Conservation (phyloP, 2,888 invertebrate genomes). For the Agrypnus murinus region DNA sequence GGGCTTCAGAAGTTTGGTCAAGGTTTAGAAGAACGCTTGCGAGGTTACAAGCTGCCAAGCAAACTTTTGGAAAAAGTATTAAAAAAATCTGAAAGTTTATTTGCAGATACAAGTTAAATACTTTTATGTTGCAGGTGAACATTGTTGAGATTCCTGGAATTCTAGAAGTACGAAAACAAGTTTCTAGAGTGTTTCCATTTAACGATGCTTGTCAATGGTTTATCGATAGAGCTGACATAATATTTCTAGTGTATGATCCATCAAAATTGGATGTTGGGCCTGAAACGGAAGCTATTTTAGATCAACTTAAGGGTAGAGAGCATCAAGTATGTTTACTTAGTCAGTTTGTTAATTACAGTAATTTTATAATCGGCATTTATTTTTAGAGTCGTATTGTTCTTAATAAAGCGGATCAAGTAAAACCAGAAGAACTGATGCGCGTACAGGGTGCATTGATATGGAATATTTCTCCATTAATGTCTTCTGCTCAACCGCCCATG, state of each 20-base stretch:
- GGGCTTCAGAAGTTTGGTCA: slow-evolving; percentile 96
- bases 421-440: slow-evolving; percentile 93
- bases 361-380: too few relatives aligned
- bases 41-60: slow-evolving; percentile 87
- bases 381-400: slow-evolving; percentile 89
- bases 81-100: too few relatives aligned
- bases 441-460: slow-evolving; percentile 96
- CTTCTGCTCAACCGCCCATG: slow-evolving; percentile 93
- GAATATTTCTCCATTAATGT: slow-evolving; percentile 98
- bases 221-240: slow-evolving; percentile 95
- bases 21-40: slow-evolving; percentile 90
- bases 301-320: slow-evolving; percentile 95
- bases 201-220: slow-evolving; percentile 98
- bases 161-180: slow-evolving; percentile 93
- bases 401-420: slow-evolving; percentile 95
- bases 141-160: slow-evolving; percentile 98
- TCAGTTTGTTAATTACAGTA: neutral
- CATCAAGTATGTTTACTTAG: slow-evolving; percentile 79
- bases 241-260: slow-evolving; percentile 96
- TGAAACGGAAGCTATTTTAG: slow-evolving; percentile 95
- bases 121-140: slow-evolving; percentile 81
- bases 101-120: too few relatives aligned
- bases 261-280: slow-evolving; percentile 96
- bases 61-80: slow-evolving; percentile 91
- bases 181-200: slow-evolving; percentile 94